A percentile compares a stretch with the other conserved stretches of the same genome.
These are phyloP conservation scores for Notothenia rossii DNA, from an alignment of 2,113 vertebrate species.

Conservation along the genomic window DNA sequence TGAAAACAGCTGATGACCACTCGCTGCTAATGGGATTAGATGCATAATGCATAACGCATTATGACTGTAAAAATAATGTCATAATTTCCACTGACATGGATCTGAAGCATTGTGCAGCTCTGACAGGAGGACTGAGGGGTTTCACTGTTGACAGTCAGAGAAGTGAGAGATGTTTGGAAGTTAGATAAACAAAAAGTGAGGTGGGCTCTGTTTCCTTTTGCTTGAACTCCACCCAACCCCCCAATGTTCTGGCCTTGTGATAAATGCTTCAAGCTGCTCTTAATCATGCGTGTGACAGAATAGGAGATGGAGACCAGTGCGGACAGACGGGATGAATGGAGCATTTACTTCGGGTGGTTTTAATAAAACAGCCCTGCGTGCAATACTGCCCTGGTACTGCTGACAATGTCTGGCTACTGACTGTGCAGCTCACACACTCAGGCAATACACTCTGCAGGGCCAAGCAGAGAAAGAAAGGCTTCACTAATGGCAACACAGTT, in stretches of 20 bases:
- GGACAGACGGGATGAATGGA: constrained; percentile 72
- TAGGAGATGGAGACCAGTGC: constrained; percentile 72
- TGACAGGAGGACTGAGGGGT: constrained; percentile 23
- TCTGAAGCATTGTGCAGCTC: constrained; percentile 11
- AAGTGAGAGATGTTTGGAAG: constrained; percentile 43
- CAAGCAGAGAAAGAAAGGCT: constrained; percentile 34
- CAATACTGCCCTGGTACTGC: constrained; percentile 28
- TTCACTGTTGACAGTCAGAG: constrained; percentile 23
- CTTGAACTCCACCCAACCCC: constrained; percentile 32
- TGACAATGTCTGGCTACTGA: constrained; percentile 55
- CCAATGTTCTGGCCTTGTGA: constrained; percentile 53
- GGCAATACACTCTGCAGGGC: constrained; percentile 41
- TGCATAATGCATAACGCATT: constrained; percentile 55
- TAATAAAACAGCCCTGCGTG: constrained; percentile 60
- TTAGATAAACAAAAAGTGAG: constrained; percentile 43
- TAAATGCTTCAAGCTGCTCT: constrained; percentile 77
- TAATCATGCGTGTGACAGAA: constrained; percentile 81
- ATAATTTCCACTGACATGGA: constrained; percentile 38
- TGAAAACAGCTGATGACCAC: constrained; percentile 63
- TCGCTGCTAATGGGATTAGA: constrained; percentile 64
- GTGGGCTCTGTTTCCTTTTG: constrained; percentile 47
- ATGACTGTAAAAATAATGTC: constrained; percentile 55
- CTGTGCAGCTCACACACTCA: constrained; percentile 54
- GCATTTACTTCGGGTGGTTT: constrained; percentile 70
- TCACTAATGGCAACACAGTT: constrained; percentile 30